Evolutionary conservation across 2,888 invertebrate species (phyloP).

Genomic region (Copidosoma aretas): DNA sequence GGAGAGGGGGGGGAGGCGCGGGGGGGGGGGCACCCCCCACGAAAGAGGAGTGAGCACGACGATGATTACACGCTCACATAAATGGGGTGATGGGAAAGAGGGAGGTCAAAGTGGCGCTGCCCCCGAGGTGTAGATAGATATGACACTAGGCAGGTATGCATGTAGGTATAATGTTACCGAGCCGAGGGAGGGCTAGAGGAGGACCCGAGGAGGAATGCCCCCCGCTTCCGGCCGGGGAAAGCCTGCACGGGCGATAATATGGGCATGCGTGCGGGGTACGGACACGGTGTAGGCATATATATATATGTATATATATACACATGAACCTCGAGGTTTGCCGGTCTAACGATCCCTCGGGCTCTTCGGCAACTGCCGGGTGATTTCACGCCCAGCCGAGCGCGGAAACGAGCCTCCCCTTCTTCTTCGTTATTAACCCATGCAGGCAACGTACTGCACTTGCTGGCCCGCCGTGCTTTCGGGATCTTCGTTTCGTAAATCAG

Average conservation of each 20-base stretch:
- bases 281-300: too few species aligned
- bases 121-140: too few species aligned
- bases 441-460: too few species aligned
- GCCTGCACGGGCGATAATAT: slow-evolving; percentile 5
- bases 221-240: slow-evolving; percentile 27
- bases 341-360: slow-evolving; percentile 25
- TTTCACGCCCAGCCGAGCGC: slow-evolving; percentile 41
- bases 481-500: slow-evolving; percentile 53
- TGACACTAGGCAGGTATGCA: background rate
- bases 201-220: slow-evolving; percentile 8
- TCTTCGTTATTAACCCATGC: background rate
- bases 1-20: background rate
- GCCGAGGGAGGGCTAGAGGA: background rate
- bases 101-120: too few species aligned
- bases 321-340: too few species aligned
- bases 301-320: slow-evolving; percentile 11
- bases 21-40: too few species aligned
- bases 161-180: background rate
- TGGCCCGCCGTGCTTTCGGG: too few species aligned
- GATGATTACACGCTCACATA: too few species aligned
- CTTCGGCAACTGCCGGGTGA: slow-evolving; percentile 9
- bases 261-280: too few species aligned
- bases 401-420: slow-evolving; percentile 49
- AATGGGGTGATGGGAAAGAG: too few species aligned
- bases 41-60: too few species aligned